Evolutionary conservation across 2,797 vertebrate species (phyloP), one percentile per base, ranked within the genome.

Genomic region (Chlorospingus flavigularis): DNA sequence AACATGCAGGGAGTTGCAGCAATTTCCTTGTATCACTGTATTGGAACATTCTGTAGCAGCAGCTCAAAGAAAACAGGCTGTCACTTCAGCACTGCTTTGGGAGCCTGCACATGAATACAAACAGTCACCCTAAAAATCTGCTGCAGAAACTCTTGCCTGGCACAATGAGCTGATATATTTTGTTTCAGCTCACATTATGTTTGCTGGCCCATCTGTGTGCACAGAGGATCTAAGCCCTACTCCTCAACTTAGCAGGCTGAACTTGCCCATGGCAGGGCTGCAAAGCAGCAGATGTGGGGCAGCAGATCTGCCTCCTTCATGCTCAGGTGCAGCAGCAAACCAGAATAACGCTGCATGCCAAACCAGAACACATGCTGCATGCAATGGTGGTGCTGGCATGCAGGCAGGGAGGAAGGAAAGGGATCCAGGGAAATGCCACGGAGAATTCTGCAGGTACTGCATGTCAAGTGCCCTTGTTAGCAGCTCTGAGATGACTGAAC

Each of bases 1-100:
- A 95, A 96, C 54, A 77, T 12, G 17, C 75, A 88, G 33, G 74
- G 54, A 94, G 57, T 70, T 73, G 39, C 73, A 94, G 79, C 86
- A 86, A 53, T 61, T 95, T 88, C 92, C 70, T 63, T 92, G 66
- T 90, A 61, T 81, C 35, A 5, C 77, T 82, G 53, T 85, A 57
- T 88, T 88, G 55, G 86, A 92, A 90, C n/a, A 18, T 74, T 91
- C 72, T 93, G 72, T 86, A 89, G 83, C 91, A 96, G 88, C 71
- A 94, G 53, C 17, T 82, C 86, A 87, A 93, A 94, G 94, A 96
- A 93, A 94, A 68, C 50, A 95, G 81, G 40, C 88, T 91, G 91
- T 88, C 91, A 67, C 67, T 90, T 96, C 74, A 86, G 66, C 47
- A 88, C 4, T 25, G 77, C 67, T 93, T 76, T 91, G 83, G 87